Conservation (phyloP, 2,797 vertebrate species). For the Lepidocolaptes lacrymiger region DNA sequence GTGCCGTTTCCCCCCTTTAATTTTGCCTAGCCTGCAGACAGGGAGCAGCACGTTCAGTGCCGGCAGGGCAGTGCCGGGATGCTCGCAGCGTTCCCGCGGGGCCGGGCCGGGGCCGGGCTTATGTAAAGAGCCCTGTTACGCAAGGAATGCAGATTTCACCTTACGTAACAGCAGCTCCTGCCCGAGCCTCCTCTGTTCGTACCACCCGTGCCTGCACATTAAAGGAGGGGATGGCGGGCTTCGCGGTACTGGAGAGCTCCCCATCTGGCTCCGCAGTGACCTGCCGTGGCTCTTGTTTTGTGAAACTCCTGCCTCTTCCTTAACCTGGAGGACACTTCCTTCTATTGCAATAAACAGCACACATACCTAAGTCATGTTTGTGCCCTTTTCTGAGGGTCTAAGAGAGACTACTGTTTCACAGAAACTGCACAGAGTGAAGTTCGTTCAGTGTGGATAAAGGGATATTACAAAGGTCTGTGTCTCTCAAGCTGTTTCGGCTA, state of each 20-base stretch:
- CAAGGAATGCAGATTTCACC: slow-evolving; percentile 44
- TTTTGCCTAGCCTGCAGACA: neutral
- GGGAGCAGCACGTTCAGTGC: neutral
- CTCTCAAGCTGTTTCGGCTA: neutral
- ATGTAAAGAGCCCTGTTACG: slow-evolving; percentile 27
- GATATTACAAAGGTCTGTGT: neutral
- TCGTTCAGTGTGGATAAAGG: neutral
- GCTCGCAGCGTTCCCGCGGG: neutral
- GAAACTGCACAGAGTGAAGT: neutral
- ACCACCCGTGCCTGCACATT: neutral
- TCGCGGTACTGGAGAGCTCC: rapidly evolving
- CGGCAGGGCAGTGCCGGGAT: neutral
- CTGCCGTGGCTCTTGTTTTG: neutral
- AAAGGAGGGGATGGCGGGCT: neutral
- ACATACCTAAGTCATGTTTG: neutral
- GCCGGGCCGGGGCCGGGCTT: neutral
- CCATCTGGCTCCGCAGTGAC: neutral
- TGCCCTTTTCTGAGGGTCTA: neutral
- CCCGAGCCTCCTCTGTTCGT: neutral
- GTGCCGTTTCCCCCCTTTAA: no score
- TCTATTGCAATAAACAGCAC: rapidly evolving
- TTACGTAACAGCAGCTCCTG: slow-evolving; percentile 3
- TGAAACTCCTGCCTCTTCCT: neutral
- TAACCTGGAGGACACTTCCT: neutral
- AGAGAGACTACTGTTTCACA: neutral